phyloP scores from a whole-genome alignment of 2,797 vertebrate species.

The Mareca strepera region DNA sequence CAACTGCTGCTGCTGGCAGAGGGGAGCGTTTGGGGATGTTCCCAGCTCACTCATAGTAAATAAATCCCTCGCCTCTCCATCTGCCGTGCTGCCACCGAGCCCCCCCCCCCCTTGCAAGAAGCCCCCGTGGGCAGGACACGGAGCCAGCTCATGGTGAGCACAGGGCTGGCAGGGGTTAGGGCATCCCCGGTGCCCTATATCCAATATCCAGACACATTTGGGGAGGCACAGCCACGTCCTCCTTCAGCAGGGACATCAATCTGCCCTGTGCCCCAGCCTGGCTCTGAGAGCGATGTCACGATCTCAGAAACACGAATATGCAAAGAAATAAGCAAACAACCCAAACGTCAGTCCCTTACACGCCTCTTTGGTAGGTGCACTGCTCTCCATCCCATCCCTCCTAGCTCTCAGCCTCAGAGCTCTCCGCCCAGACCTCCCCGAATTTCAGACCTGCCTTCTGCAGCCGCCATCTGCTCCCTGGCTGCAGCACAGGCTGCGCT shows the following conservation, averaged over 20 bases:
- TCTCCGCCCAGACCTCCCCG: neutral
- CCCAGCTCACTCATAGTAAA: slow-evolving; percentile 26
- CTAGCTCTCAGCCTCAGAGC: neutral
- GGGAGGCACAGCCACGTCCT: fast-evolving
- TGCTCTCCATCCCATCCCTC: neutral
- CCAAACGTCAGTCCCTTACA: neutral
- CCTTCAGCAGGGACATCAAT: neutral
- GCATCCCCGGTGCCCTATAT: neutral
- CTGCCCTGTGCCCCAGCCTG: fast-evolving
- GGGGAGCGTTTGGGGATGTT: slow-evolving; percentile 43
- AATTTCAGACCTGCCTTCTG: neutral
- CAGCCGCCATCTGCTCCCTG: neutral
- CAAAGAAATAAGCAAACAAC: neutral
- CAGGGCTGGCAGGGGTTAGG: neutral
- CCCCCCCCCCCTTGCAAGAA: neutral
- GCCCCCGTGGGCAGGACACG: neutral
- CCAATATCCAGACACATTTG: neutral
- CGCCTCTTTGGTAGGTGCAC: neutral
- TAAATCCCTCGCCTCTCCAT: slow-evolving; percentile 49
- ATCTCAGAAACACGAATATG: neutral
- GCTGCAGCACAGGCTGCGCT: neutral
- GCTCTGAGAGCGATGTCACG: fast-evolving
- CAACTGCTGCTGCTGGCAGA: slow-evolving; percentile 44
- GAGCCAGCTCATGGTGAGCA: neutral
- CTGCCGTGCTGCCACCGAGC: fast-evolving